These are phyloP conservation scores for Erannis defoliaria DNA, from an alignment of 2,888 invertebrate genomes.

Conservation along the genomic window DNA sequence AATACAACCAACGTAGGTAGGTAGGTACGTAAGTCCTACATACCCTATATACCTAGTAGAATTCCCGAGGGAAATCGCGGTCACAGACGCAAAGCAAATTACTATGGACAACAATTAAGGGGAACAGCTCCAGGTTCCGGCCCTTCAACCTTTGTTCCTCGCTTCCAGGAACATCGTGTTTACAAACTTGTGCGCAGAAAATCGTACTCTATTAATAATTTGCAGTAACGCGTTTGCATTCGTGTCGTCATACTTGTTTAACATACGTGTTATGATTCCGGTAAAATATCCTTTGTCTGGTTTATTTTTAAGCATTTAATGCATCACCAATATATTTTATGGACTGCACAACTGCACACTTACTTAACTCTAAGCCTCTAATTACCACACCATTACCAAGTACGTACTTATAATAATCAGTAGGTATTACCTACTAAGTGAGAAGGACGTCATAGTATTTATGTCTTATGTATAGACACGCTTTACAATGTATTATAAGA, in stretches of 20 bases:
- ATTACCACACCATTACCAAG: background rate
- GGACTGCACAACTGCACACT: too few species aligned
- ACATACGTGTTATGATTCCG: background rate
- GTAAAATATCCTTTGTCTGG: conserved; percentile 4
- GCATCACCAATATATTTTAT: too few species aligned
- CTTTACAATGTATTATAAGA: too few species aligned
- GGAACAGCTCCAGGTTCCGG: background rate
- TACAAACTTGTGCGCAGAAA: conserved; percentile 1
- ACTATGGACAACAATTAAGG: background rate
- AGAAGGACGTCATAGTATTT: too few species aligned
- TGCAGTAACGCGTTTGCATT: background rate
- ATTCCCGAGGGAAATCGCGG: conserved; percentile 7
- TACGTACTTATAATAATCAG: background rate
- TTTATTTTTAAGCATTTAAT: background rate
- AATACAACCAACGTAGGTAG: background rate
- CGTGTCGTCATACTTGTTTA: too few species aligned
- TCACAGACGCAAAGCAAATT: conserved; percentile 14
- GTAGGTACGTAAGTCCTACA: background rate
- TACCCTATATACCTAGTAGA: conserved; percentile 4
- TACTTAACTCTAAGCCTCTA: too few species aligned
- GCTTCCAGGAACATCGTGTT: conserved; percentile 1
- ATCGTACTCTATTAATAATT: conserved; percentile 16
- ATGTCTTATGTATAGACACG: too few species aligned
- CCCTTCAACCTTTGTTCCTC: conserved; percentile 5
- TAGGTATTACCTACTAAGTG: too few species aligned